Conservation (phyloP, 2,888 invertebrate species). For the Ephialtes manifestator region DNA sequence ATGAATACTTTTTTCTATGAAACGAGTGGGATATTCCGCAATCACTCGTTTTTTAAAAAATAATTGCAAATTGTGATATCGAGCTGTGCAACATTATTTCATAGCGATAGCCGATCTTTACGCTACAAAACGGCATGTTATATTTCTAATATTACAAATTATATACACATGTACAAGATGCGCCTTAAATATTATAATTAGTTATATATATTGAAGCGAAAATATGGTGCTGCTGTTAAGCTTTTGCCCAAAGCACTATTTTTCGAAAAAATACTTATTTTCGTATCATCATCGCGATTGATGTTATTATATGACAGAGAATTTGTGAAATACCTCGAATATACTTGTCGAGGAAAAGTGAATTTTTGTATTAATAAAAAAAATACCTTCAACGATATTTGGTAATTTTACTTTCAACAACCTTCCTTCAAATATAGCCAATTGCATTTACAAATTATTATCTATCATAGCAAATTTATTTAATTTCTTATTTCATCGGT, state of each 20-base stretch:
- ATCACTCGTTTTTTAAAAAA: conserved; percentile 2
- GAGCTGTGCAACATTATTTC: conserved; percentile 48
- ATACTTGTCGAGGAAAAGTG: conserved; percentile 12
- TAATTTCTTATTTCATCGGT: no score
- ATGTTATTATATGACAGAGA: conserved; percentile 6
- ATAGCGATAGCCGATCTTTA: neutral
- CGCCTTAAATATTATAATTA: neutral
- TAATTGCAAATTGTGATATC: conserved; percentile 41
- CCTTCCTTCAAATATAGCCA: neutral
- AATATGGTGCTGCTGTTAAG: neutral
- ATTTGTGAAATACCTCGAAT: conserved; percentile 5
- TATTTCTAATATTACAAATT: conserved; percentile 41
- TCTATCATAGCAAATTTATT: no score
- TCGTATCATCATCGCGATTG: conserved; percentile 19
- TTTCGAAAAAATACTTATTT: conserved; percentile 11
- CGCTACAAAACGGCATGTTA: neutral
- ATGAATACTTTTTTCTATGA: conserved; percentile 16
- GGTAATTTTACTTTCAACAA: neutral
- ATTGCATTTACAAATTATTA: neutral
- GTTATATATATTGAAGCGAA: neutral
- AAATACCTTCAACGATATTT: conserved; percentile 1
- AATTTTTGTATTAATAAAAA: conserved; percentile 42
- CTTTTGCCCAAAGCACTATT: neutral
- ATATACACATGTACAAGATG: conserved; percentile 6
- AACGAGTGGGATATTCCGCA: neutral